Evolutionary conservation across 2,797 vertebrate species (phyloP).

Genomic region (Periparus ater): DNA sequence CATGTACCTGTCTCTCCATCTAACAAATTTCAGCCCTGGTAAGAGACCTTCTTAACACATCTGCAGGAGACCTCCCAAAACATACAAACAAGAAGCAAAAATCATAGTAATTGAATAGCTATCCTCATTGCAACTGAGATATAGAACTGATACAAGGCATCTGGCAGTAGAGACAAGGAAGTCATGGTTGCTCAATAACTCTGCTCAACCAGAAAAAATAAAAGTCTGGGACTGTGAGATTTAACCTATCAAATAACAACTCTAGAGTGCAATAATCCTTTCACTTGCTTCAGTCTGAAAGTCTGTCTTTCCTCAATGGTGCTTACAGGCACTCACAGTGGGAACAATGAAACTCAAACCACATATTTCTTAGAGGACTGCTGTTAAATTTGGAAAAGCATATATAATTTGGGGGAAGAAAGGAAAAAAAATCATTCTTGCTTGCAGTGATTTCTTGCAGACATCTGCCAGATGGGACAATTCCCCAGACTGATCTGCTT

Average conservation of each 20-base stretch:
- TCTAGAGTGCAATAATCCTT: neutral
- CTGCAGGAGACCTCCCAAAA: neutral
- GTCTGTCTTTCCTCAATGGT: neutral
- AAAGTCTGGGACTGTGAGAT: neutral
- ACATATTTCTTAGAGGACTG: neutral
- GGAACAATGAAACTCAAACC: neutral
- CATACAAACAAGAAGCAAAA: neutral
- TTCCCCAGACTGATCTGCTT: conserved; percentile 53
- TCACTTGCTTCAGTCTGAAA: neutral
- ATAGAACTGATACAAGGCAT: neutral
- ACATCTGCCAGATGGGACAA: conserved; percentile 54
- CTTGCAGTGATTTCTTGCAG: conserved; percentile 39
- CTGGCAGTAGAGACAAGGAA: neutral
- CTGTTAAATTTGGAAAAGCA: conserved; percentile 26
- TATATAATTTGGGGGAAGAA: neutral
- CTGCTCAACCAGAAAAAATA: neutral
- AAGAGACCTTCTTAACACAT: neutral
- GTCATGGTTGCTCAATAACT: neutral
- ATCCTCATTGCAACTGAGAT: neutral
- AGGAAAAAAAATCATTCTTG: neutral
- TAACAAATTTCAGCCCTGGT: neutral
- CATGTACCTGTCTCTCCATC: neutral
- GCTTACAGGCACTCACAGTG: neutral
- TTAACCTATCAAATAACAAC: neutral
- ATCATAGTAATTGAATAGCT: neutral